phyloP scores from a whole-genome alignment of 2,888 invertebrate species.

The Cistogaster globosa region DNA sequence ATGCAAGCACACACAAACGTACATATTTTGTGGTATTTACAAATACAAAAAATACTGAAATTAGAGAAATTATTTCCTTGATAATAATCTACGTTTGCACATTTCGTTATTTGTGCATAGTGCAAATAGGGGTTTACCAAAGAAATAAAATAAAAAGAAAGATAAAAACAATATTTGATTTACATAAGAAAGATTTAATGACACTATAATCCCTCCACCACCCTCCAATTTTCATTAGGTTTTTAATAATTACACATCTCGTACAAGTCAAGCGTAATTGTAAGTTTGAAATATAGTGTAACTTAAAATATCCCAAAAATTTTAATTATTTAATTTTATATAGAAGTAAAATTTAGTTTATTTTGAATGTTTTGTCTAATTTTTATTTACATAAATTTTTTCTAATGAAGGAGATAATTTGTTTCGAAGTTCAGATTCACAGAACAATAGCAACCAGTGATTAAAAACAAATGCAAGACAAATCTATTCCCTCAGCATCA shows the following conservation, averaged over 20 bases:
- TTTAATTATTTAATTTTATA: too few species aligned
- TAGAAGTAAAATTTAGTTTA: too few species aligned
- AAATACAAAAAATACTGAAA: conserved; percentile 44
- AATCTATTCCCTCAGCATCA: too few species aligned
- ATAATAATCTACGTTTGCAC: conserved; percentile 60
- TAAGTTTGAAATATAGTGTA: too few species aligned
- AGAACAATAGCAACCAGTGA: too few species aligned
- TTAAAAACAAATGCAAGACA: too few species aligned
- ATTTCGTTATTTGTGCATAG: conserved; percentile 50
- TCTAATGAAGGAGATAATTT: too few species aligned
- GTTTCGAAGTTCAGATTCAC: too few species aligned
- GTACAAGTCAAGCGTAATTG: too few species aligned
- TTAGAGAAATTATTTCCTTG: conserved; percentile 69
- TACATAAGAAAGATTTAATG: conserved; percentile 11
- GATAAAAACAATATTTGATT: conserved; percentile 36
- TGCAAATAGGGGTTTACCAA: conserved; percentile 42
- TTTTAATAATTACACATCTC: not conserved
- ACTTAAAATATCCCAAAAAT: too few species aligned
- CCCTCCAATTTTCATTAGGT: not conserved
- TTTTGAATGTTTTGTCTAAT: too few species aligned
- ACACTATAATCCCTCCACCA: not conserved
- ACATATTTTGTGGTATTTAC: not conserved
- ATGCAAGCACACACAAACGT: conserved; percentile 25
- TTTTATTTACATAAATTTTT: too few species aligned
- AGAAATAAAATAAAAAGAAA: not conserved